Evolutionary conservation across 2,797 vertebrate species (phyloP), one percentile per base, ranked within the genome.

Genomic region (Denticeps clupeoides): DNA sequence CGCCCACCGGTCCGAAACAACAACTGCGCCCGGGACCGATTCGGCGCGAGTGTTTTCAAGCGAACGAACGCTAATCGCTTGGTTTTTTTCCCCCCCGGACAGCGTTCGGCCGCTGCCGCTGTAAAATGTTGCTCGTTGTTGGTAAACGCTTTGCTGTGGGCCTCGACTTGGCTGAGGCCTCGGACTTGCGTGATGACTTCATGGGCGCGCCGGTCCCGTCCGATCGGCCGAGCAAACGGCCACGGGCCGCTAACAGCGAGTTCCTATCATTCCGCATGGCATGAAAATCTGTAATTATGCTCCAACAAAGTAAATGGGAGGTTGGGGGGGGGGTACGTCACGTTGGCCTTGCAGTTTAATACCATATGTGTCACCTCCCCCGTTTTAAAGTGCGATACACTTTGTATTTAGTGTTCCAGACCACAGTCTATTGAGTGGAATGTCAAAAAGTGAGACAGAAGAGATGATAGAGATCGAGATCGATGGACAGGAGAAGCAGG

Each of bases 381-480:
- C 4, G 2, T 4, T 24, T n/a, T 28, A 11, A 25, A 11, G 16
- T 27, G n/a, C 2, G 9, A 8, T 13, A 6, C 15, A 4, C 25
- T 26, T 58, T 5, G 19, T 24, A 43, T 50, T 42, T 5, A 5
- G 42, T 3, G 10, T 26, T 12, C 38, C 22, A 71, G 56, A 40
- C 27, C 23, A 28, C 53, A 51, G 45, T 24, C 26, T 41, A 52
- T 47, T 33, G 56, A 49, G 44, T 73, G 74, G 37, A 60, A 99
- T 99, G 95, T 86, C 91, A 67, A 98, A 97, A 82, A 87, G 89
- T 72, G 93, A 97, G 70, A 71, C 89, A 44, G 95, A 98, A 56
- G 93, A 99, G 75, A 82, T 99, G 82, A 99, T 98, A 79, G 95
- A 98, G 78, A 99, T 99, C 31, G 93, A 97, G 79, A 98, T 99